Evolutionary conservation across 2,797 vertebrate species (phyloP), one percentile per base, ranked within the genome.

Genomic region (Siniperca scherzeri): DNA sequence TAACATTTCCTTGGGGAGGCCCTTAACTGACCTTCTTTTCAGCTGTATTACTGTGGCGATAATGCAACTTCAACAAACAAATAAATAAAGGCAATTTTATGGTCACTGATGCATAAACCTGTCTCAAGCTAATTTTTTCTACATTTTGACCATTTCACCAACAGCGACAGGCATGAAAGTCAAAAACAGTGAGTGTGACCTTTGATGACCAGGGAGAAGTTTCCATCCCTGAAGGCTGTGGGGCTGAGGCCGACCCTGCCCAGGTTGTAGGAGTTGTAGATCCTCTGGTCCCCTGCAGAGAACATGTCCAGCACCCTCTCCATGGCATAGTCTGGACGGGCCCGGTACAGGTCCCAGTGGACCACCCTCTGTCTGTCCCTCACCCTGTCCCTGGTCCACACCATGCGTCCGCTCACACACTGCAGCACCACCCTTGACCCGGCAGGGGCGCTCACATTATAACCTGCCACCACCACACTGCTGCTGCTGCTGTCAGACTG

Each of bases 121-220:
- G 11, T 53, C n/a, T 55, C n/a, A 42, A 7, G 22, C 17, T 6
- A 11, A 0, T 4, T 64, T 22, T n/a, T 27, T 22, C 8, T 46
- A 27, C 2, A 16, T 16, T 69, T 50, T 21, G 22, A 40, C 44
- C 4, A 66, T 1, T 27, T 25, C 0, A 55, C 33, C 48, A 25
- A 19, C 14, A 80, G 22, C 56, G 21, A 57, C 12, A 82, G 50
- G n/a, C 17, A 75, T 27, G 21, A 74, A 38, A 69, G 21, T 61
- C 14, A 84, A 57, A 87, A 50, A 52, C 44, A 71, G n/a, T 30
- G 74, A 22, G 14, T 5, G 50, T 66, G 75, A 99, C 98, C 97
- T 94, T 95, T 96, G 91, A 99, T 97, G 82, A 98, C 92, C 90
- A 99, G 93, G 0, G 98, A 99, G 95, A 99, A 99, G 94, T 99